Conservation (phyloP, 2,113 vertebrate genomes). For the Aegotheles bennettii region DNA sequence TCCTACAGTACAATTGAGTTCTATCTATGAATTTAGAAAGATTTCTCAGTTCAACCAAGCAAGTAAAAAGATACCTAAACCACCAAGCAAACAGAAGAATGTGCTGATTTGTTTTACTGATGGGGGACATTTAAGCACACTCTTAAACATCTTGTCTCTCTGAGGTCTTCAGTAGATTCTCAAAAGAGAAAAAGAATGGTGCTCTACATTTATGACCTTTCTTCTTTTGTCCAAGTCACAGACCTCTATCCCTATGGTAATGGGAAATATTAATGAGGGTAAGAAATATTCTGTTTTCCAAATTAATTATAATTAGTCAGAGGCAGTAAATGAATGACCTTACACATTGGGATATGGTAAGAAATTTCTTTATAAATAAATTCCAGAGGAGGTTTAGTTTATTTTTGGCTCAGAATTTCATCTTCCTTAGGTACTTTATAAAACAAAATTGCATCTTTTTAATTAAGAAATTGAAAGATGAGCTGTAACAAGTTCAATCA, state of each 20-base stretch:
- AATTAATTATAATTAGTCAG: constrained; percentile 21
- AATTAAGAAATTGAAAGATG: constrained; percentile 26
- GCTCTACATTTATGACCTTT: not conserved
- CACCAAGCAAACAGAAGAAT: not conserved
- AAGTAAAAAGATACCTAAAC: not conserved
- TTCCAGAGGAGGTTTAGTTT: not conserved
- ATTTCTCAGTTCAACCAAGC: not conserved
- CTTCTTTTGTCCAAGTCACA: not conserved
- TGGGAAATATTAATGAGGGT: not conserved
- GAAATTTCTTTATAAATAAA: not conserved
- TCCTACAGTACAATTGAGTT: not conserved
- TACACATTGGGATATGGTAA: not conserved
- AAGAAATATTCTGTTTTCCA: constrained; percentile 18
- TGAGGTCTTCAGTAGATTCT: not conserved
- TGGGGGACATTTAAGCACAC: not conserved
- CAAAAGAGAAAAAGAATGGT: not conserved
- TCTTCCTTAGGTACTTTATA: not conserved
- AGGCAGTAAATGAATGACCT: constrained; percentile 12
- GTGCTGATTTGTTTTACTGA: not conserved
- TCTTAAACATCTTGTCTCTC: not conserved
- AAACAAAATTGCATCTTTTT: constrained; percentile 34
- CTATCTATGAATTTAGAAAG: not conserved
- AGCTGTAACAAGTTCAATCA: constrained; percentile 28
- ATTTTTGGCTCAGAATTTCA: constrained; percentile 49
- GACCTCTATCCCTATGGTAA: not conserved